phyloP scores from a whole-genome alignment of 2,113 vertebrate species.

The Mastomys coucha region DNA sequence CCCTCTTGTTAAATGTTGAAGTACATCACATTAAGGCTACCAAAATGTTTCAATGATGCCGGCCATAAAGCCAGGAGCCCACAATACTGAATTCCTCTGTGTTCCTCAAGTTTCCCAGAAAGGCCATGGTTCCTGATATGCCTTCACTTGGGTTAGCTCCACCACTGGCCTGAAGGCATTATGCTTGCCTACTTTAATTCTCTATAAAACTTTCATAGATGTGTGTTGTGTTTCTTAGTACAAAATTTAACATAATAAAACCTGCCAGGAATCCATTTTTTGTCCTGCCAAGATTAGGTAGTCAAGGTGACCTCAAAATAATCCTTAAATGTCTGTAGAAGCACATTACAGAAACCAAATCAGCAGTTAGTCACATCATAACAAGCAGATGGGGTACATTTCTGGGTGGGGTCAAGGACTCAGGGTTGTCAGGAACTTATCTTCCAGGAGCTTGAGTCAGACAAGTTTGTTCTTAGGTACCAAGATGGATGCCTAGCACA shows the following conservation, averaged over 20 bases:
- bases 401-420: not conserved
- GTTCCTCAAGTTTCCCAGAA: not conserved
- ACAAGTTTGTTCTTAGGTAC: not conserved
- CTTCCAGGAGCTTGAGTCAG: not conserved
- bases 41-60: not conserved
- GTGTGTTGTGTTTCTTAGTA: not conserved
- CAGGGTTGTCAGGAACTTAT: not conserved
- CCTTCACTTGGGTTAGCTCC: not conserved
- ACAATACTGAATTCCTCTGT: not conserved
- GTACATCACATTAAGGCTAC: not conserved
- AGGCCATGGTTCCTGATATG: not conserved
- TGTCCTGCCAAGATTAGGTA: not conserved
- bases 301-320: slow-evolving; percentile 8
- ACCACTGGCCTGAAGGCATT: not conserved
- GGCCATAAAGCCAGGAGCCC: not conserved
- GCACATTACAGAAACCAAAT: not conserved
- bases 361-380: not conserved
- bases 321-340: not conserved
- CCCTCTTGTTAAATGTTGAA: not conserved
- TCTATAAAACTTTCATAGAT: not conserved
- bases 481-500: not conserved
- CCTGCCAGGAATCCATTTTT: not conserved
- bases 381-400: not conserved
- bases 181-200: not conserved
- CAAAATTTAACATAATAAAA: no score